A percentile compares a stretch with the other conserved stretches of the same genome.
Conservation (phyloP, 37 sponge, comb jelly and placozoan species). For the Chondrosia reniformis region DNA sequence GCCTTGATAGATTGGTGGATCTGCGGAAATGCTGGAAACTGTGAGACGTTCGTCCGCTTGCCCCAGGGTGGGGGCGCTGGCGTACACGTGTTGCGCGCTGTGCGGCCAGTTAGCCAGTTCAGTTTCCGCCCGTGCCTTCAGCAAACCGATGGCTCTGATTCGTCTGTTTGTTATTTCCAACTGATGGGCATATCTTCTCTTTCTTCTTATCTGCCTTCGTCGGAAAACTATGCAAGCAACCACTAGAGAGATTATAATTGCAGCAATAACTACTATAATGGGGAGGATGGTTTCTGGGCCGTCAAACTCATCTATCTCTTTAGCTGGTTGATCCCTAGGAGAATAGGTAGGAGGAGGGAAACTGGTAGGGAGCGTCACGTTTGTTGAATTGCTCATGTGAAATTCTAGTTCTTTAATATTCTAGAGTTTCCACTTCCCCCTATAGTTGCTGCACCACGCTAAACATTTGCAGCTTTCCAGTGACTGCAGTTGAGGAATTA, state of each 20-base stretch:
- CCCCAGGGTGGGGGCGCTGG: background rate
- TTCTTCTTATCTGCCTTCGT: conserved; percentile 23
- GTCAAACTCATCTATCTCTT: too few species aligned
- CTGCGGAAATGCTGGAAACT: background rate
- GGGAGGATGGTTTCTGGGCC: conserved; percentile 30
- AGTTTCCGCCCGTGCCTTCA: conserved; percentile 7
- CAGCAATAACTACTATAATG: conserved; percentile 2
- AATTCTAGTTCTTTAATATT: too few species aligned
- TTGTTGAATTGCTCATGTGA: too few species aligned
- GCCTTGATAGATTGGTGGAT: background rate
- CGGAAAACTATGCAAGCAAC: conserved; percentile 32
- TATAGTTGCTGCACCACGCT: too few species aligned
- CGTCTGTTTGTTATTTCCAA: conserved; percentile 32
- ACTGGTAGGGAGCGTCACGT: too few species aligned
- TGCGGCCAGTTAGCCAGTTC: conserved; percentile 20
- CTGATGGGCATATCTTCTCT: conserved; percentile 7
- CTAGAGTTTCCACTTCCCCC: too few species aligned
- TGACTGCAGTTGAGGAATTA: too few species aligned
- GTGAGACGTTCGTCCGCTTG: background rate
- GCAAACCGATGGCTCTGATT: conserved; percentile 33
- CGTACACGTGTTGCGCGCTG: background rate
- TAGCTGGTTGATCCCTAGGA: too few species aligned
- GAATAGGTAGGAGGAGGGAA: too few species aligned
- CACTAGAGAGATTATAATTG: conserved; percentile 8
- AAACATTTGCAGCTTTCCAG: too few species aligned